A percentile compares a stretch with the other conserved stretches of the same genome.
Evolutionary conservation across 2,888 invertebrate genomes (phyloP).

Genomic region (Abscondita cerata): DNA sequence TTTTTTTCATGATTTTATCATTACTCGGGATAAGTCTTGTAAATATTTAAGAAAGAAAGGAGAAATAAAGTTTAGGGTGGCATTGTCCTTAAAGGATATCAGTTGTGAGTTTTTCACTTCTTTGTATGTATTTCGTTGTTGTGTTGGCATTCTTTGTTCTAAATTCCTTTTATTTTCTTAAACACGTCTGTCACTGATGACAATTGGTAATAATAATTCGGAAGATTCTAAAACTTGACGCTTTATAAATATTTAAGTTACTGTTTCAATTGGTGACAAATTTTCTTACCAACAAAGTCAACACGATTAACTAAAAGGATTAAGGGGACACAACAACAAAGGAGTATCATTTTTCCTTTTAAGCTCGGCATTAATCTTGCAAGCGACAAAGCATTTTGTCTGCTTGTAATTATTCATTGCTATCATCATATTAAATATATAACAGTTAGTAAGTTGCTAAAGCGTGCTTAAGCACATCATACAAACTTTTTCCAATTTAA

Average conservation of each 20-base stretch:
- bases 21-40: too few relatives aligned
- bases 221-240: background rate
- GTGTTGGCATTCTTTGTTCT: constrained; percentile 1
- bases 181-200: constrained; percentile 2
- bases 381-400: constrained; percentile 13
- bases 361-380: constrained; percentile 16
- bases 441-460: background rate
- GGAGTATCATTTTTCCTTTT: constrained; percentile 20
- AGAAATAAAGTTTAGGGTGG: background rate
- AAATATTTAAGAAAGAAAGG: too few relatives aligned
- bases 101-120: background rate
- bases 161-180: background rate
- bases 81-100: background rate
- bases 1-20: too few relatives aligned
- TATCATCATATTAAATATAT: background rate
- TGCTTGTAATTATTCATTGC: constrained; percentile 17
- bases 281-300: too few relatives aligned
- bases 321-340: constrained; percentile 10
- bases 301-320: constrained; percentile 5
- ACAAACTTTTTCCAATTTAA: constrained; percentile 7
- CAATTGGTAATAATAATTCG: constrained; percentile 2
- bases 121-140: constrained; percentile 7
- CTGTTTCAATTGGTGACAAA: background rate
- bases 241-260: background rate
- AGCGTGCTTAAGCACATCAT: constrained; percentile 2